Evolutionary conservation across 1,140 invertebrate genomes (phyloP).

Genomic region (Papilio polytes): DNA sequence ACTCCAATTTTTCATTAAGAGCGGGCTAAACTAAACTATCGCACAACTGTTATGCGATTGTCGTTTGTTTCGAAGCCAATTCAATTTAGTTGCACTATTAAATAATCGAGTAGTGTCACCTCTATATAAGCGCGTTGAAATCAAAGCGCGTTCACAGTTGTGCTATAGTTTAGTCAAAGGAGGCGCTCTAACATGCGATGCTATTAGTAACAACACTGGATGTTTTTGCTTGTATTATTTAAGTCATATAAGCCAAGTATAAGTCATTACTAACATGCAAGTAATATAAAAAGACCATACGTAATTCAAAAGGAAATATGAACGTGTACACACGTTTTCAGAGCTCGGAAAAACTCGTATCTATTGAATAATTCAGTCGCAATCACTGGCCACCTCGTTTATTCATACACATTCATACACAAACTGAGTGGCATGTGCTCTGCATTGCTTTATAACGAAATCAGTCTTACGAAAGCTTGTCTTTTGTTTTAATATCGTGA

Average conservation of each 20-base stretch:
- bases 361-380: constrained; percentile 67
- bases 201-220: neutral
- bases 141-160: too few species aligned
- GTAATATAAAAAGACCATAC: neutral
- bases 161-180: too few species aligned
- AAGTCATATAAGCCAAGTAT: too few species aligned
- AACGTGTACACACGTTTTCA: constrained; percentile 42
- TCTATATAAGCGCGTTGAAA: too few species aligned
- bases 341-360: constrained; percentile 47
- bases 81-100: too few species aligned
- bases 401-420: constrained; percentile 72
- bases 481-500: neutral
- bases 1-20: neutral
- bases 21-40: too few species aligned
- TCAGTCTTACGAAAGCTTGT: neutral
- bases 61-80: too few species aligned
- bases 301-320: neutral
- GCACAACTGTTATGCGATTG: too few species aligned
- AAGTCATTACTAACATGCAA: too few species aligned
- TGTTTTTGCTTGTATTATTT: neutral
- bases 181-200: neutral
- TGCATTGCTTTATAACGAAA: constrained; percentile 38
- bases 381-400: constrained; percentile 70
- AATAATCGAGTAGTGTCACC: too few species aligned
- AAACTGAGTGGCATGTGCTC: constrained; percentile 42